Conservation (phyloP, 1,140 invertebrate species). For the Pogonomyrmex californicus region DNA sequence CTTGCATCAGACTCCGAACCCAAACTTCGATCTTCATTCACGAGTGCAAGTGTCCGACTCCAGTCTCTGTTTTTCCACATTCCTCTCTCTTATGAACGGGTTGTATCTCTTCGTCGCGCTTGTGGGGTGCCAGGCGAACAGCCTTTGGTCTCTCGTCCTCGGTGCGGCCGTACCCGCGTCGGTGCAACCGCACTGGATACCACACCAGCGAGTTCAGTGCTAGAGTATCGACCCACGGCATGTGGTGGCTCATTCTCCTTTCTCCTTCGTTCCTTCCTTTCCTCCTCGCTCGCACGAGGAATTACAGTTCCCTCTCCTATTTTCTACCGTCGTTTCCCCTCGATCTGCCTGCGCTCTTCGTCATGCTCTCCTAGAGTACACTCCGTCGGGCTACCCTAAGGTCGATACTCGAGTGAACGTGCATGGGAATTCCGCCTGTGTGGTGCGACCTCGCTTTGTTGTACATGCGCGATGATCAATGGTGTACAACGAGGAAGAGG, state of each 20-base stretch:
- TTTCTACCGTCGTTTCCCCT: conserved; percentile 44
- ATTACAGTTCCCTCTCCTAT: conserved; percentile 12
- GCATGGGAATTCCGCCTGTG: conserved; percentile 55
- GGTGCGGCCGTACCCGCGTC: conserved; percentile 29
- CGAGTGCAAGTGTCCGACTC: conserved; percentile 25
- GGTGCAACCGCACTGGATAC: conserved; percentile 74
- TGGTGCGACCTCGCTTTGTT: conserved; percentile 47
- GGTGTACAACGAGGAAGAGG: conserved; percentile 15
- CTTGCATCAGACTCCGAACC: conserved; percentile 39
- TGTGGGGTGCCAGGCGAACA: conserved; percentile 5
- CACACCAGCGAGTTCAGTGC: conserved; percentile 66
- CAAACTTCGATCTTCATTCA: conserved; percentile 68
- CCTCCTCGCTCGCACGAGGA: conserved; percentile 31
- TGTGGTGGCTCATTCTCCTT: conserved; percentile 71
- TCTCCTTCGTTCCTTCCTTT: conserved; percentile 62
- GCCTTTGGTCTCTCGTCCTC: background rate
- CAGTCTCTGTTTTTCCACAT: conserved; percentile 8
- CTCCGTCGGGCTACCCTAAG: conserved; percentile 4
- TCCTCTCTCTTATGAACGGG: background rate
- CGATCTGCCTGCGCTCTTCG: conserved; percentile 19
- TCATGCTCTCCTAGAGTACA: conserved; percentile 4
- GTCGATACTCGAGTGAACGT: conserved; percentile 64
- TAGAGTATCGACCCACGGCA: conserved; percentile 82
- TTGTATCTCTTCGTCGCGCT: background rate
- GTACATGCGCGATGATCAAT: conserved; percentile 74